Percentiles rank a stretch among this genome's conserved stretches.
Evolutionary conservation across 2,888 invertebrate genomes (phyloP).

Genomic region (Andrena flavipes): DNA sequence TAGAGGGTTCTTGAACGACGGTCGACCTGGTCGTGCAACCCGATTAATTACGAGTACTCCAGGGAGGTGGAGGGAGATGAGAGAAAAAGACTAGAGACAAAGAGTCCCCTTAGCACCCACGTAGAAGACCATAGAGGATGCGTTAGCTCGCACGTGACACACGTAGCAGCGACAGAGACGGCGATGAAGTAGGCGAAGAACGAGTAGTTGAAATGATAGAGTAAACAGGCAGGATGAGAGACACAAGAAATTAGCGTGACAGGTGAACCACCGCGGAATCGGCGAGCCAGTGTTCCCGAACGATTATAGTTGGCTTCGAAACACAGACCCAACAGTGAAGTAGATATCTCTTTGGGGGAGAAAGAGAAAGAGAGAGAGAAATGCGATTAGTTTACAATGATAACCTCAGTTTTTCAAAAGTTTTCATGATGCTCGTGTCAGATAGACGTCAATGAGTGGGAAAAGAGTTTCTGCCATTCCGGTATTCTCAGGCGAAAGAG

Average conservation of each 20-base stretch:
- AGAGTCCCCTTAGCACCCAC: slow-evolving; percentile 40
- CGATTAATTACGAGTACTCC: slow-evolving; percentile 55
- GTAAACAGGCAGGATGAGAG: neutral
- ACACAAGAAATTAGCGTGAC: slow-evolving; percentile 21
- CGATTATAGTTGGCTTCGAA: slow-evolving; percentile 41
- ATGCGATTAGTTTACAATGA: slow-evolving; percentile 43
- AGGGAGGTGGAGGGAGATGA: neutral
- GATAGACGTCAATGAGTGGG: slow-evolving; percentile 8
- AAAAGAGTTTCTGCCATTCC: slow-evolving; percentile 1
- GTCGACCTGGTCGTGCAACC: slow-evolving; percentile 77
- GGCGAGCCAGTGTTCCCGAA: slow-evolving; percentile 9
- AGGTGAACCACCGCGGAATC: slow-evolving; percentile 20
- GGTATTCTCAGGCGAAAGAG: slow-evolving; percentile 7
- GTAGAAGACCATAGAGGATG: slow-evolving; percentile 21
- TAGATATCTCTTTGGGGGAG: neutral
- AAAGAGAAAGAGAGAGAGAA: too few relatives aligned
- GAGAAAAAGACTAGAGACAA: slow-evolving; percentile 15
- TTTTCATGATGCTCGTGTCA: slow-evolving; percentile 3
- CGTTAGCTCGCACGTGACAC: slow-evolving; percentile 25
- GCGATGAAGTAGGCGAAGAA: slow-evolving; percentile 26
- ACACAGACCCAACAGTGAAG: slow-evolving; percentile 19
- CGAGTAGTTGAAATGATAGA: slow-evolving; percentile 28
- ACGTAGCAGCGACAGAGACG: slow-evolving; percentile 25
- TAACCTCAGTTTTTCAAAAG: slow-evolving; percentile 7
- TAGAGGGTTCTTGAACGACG: slow-evolving; percentile 75